Conservation (phyloP, 2,888 invertebrate species). For the Norana najaformis region DNA sequence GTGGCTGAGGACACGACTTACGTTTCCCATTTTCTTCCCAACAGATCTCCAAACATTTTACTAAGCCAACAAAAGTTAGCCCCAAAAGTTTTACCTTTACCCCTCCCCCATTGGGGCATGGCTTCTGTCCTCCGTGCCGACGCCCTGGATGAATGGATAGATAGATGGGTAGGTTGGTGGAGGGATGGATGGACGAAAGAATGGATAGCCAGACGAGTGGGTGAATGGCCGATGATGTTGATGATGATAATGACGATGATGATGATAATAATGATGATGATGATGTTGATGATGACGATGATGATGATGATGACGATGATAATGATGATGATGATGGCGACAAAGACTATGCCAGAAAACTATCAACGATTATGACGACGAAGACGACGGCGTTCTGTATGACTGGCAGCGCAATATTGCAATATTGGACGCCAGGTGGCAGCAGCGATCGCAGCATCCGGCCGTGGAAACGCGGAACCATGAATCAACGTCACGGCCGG, state of each 20-base stretch:
- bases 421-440: conserved; percentile 15
- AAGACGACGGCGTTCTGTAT: background rate
- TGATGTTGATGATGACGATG: background rate
- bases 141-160: background rate
- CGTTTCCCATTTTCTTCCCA: background rate
- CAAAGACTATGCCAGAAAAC: background rate
- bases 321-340: background rate
- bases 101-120: too few species aligned
- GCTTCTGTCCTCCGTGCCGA: too few species aligned
- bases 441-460: conserved; percentile 6
- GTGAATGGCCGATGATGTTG: background rate
- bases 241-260: background rate
- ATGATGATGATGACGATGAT: background rate
- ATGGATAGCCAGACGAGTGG: background rate
- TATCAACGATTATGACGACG: background rate
- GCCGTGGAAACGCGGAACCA: background rate
- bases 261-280: background rate
- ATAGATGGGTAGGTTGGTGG: background rate
- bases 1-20: too few species aligned
- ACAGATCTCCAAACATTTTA: background rate
- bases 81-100: background rate
- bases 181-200: background rate
- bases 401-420: conserved; percentile 15
- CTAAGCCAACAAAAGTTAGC: background rate
- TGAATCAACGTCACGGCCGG: background rate